Conservation (phyloP, 1,140 invertebrate genomes). For the Drosophila prosaltans region DNA sequence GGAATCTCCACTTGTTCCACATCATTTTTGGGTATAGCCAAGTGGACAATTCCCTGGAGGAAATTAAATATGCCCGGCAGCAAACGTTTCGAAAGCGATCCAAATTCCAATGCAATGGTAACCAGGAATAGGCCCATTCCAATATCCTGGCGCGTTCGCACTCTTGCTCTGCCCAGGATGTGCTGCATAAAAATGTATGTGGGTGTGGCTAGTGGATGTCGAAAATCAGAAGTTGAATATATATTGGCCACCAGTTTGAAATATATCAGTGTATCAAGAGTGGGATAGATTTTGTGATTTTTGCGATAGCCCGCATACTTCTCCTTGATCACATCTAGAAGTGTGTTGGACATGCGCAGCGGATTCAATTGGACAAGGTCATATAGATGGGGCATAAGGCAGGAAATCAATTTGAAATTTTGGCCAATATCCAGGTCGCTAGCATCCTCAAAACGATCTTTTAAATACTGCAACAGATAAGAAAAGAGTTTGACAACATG, state of each 20-base stretch:
- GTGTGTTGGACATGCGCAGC: constrained; percentile 86
- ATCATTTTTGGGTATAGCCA: constrained; percentile 85
- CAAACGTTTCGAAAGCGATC: constrained; percentile 90
- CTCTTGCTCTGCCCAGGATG: constrained; percentile 87
- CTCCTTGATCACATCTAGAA: constrained; percentile 89
- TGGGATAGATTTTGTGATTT: constrained; percentile 87
- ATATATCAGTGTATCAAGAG: constrained; percentile 89
- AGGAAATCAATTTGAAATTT: constrained; percentile 86
- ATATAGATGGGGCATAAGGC: constrained; percentile 88
- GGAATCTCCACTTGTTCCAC: constrained; percentile 85
- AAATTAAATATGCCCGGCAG: constrained; percentile 91
- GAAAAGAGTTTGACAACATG: constrained; percentile 89
- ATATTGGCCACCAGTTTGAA: constrained; percentile 90
- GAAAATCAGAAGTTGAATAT: constrained; percentile 94
- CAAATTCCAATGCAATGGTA: constrained; percentile 91
- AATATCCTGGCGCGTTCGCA: constrained; percentile 87
- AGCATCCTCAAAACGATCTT: constrained; percentile 85
- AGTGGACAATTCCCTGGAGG: constrained; percentile 87
- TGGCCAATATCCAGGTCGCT: constrained; percentile 84
- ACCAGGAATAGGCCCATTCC: constrained; percentile 91
- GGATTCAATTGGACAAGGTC: constrained; percentile 89
- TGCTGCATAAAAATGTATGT: constrained; percentile 92
- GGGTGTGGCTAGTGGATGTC: constrained; percentile 93
- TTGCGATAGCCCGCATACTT: constrained; percentile 88
- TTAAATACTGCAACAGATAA: constrained; percentile 90